A percentile compares a stretch with the other conserved stretches of the same genome.
Evolutionary conservation across 53 echinoderm and acorn worm genomes (phyloP).

Genomic region (Astropecten irregularis): DNA sequence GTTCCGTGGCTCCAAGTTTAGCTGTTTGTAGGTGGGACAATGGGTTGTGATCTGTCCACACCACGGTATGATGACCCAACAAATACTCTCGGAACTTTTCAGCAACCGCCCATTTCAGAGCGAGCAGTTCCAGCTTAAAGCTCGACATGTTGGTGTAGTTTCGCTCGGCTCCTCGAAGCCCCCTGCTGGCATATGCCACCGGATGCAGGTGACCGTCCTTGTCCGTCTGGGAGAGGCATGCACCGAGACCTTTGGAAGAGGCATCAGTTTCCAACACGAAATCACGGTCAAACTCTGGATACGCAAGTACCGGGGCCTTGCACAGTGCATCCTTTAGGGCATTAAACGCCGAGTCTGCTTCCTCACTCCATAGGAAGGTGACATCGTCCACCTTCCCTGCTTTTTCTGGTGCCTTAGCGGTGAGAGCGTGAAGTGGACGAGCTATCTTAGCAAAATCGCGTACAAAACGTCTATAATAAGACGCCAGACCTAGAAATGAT

Average conservation of each 20-base stretch:
- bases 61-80: not conserved
- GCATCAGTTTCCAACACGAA: slow-evolving; percentile 61
- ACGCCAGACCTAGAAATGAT: slow-evolving; percentile 64
- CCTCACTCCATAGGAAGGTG: slow-evolving; percentile 31
- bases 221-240: slow-evolving; percentile 29
- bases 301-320: slow-evolving; percentile 43
- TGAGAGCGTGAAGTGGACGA: slow-evolving; percentile 34
- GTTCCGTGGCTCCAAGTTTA: slow-evolving; percentile 59
- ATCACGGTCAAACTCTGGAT: slow-evolving; percentile 42
- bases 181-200: slow-evolving; percentile 27
- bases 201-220: slow-evolving; percentile 18
- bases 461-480: slow-evolving; percentile 58
- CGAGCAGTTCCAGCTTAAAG: slow-evolving; percentile 9
- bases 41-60: slow-evolving; percentile 66
- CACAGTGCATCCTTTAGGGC: slow-evolving; percentile 16
- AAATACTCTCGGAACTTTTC: slow-evolving; percentile 44
- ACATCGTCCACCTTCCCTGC: slow-evolving; percentile 23
- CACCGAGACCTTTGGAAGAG: not conserved
- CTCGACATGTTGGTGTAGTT: slow-evolving; percentile 40
- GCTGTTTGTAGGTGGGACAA: slow-evolving; percentile 44
- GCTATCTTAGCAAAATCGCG: slow-evolving; percentile 21
- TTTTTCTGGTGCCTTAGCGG: slow-evolving; percentile 12
- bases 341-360: slow-evolving; percentile 6
- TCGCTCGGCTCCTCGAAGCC: slow-evolving; percentile 33
- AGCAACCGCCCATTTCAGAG: slow-evolving; percentile 30